Conservation (phyloP, 2,888 invertebrate genomes). For the Mesoligia furuncula region DNA sequence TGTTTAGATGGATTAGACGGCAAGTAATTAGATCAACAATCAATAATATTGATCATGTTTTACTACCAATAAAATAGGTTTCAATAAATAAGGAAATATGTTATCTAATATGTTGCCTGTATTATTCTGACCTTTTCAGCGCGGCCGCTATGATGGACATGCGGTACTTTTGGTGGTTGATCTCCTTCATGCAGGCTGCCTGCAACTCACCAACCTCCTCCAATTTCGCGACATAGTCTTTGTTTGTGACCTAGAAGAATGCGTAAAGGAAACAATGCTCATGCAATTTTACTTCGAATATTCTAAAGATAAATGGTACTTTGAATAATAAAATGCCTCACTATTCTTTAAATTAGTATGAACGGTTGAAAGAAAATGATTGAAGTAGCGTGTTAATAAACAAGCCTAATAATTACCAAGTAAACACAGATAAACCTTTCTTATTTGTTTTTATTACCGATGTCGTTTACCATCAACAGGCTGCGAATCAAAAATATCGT, state of each 20-base stretch:
- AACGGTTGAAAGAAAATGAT: background rate
- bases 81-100: conserved; percentile 47
- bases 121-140: conserved; percentile 93
- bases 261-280: conserved; percentile 27
- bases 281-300: background rate
- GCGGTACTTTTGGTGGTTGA: conserved; percentile 97
- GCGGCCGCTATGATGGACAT: conserved; percentile 95
- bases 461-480: conserved; percentile 38
- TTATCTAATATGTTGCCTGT: conserved; percentile 52
- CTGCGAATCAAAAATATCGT: conserved; percentile 28
- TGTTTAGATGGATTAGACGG: background rate
- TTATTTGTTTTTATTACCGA: conserved; percentile 4
- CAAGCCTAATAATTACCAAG: background rate
- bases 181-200: conserved; percentile 96
- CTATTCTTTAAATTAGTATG: background rate
- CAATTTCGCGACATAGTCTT: conserved; percentile 95
- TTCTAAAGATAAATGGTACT: background rate
- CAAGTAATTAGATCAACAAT: conserved; percentile 29
- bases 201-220: conserved; percentile 96
- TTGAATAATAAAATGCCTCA: background rate
- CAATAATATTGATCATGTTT: conserved; percentile 27
- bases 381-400: conserved; percentile 1
- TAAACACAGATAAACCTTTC: background rate
- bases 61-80: conserved; percentile 7
- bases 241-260: conserved; percentile 92